A percentile compares a stretch with the other conserved stretches of the same genome.
phyloP scores from a whole-genome alignment of 2,797 vertebrate genomes.

The Menidia menidia region DNA sequence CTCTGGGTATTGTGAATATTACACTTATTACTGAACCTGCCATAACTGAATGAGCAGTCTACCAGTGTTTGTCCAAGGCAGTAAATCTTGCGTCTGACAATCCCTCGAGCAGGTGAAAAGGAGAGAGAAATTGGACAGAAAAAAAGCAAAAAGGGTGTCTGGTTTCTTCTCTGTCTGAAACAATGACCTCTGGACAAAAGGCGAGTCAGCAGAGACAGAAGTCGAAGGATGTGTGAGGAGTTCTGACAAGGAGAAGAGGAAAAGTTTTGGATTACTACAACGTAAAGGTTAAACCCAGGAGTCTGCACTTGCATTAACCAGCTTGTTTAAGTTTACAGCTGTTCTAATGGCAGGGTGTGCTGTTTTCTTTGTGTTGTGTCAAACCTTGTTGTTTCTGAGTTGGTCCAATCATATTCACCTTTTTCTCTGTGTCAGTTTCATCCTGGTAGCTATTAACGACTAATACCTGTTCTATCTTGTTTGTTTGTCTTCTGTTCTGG shows the following conservation, averaged over 20 bases:
- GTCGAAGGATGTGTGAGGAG: constrained; percentile 58
- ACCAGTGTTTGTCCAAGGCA: constrained; percentile 21
- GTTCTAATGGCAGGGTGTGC: not conserved
- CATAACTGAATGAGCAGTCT: not conserved
- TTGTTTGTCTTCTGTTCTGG: not conserved
- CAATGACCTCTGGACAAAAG: constrained; percentile 66
- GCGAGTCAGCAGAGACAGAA: constrained; percentile 54
- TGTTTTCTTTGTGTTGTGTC: constrained; percentile 14
- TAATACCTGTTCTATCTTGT: constrained; percentile 6
- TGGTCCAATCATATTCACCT: constrained; percentile 13
- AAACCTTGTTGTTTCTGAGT: constrained; percentile 8
- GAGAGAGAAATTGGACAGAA: constrained; percentile 30
- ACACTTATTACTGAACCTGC: constrained; percentile 5
- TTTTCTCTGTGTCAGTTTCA: not conserved
- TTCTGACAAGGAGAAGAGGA: constrained; percentile 41
- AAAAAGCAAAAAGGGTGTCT: constrained; percentile 46
- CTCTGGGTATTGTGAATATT: constrained; percentile 65
- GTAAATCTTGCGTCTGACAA: constrained; percentile 60
- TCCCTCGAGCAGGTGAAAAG: constrained; percentile 55
- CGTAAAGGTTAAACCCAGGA: constrained; percentile 47
- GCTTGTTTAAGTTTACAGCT: constrained; percentile 32
- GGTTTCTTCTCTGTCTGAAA: constrained; percentile 69
- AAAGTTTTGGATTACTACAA: constrained; percentile 49
- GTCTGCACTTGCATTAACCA: constrained; percentile 24
- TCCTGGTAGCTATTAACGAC: constrained; percentile 11